Evolutionary conservation across 1,140 invertebrate species (phyloP), one percentile per base, ranked within the genome.

Genomic region (Magallana gigas): DNA sequence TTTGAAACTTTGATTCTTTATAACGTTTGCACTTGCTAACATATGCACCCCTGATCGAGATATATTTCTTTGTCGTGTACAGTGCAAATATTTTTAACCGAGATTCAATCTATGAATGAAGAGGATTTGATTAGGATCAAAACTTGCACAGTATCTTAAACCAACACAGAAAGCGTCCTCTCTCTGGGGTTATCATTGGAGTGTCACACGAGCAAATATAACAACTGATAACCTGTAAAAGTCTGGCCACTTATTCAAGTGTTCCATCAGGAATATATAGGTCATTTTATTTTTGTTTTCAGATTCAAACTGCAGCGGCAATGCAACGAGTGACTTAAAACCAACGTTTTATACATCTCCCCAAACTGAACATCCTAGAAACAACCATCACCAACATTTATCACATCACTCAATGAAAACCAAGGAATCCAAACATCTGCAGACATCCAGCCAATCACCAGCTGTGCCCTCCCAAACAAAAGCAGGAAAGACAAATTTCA

Each of bases 231-330:
- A 48, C 36, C 36, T 64, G 14, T 2, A 5, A 64, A 64, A 14
- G 18, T 18, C 14, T 16, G 62, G 18, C 8, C 2, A 18, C 14
- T 18, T 16, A 18, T 16, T 64, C 18, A 64, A 14, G 14, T 8
- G 4, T 64, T 64, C 14, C 18, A 18, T 16, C 23, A 48, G 23
- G 36, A 48, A 4, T 48, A 80, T 80, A 8, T 18, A 80, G 36
- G 71, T 80, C 36, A 23, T 80, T 83, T 56, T 23, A 23, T 23
- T 57, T 83, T 68, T 88, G 3, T 68, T 85, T 84, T 68, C 85
- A 84, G 90, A 86, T 85, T 89, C 80, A 2, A 84, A 85, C 58
- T 87, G 87, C 23, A 36, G 29, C 16, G 29, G 57, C 36, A 48
- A 48, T 84, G 12, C 57, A 48, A 48, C 36, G 36, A 48, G 36